Percentiles rank a stretch among this genome's conserved stretches.
Evolutionary conservation across 2,797 vertebrate genomes (phyloP).

Genomic region (Peromyscus eremicus): DNA sequence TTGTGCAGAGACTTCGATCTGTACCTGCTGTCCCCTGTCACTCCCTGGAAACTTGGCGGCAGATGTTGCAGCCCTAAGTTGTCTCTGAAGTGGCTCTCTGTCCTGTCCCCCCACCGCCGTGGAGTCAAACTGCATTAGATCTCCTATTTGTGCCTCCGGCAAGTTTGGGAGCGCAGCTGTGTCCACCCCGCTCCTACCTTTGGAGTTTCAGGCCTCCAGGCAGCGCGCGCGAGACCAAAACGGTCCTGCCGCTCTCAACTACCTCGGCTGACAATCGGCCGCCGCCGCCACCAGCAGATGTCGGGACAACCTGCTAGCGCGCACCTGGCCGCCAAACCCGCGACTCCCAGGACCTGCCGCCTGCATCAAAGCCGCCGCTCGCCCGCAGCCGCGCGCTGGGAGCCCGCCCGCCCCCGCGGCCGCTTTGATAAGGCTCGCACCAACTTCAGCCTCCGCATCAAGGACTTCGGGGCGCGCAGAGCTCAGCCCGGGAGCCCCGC

Average conservation of each 20-base stretch:
- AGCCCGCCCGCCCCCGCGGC: conserved; percentile 67
- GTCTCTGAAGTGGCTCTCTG: conserved; percentile 97
- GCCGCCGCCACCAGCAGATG: conserved; percentile 92
- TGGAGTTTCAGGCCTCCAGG: conserved; percentile 95
- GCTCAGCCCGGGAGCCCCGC: conserved; percentile 78
- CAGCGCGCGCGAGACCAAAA: conserved; percentile 93
- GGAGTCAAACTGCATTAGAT: conserved; percentile 96
- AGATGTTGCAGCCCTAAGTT: conserved; percentile 95
- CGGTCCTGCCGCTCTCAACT: conserved; percentile 88
- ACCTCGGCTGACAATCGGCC: conserved; percentile 93
- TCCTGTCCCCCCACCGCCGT: conserved; percentile 93
- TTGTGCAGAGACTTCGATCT: conserved; percentile 89
- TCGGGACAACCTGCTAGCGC: conserved; percentile 93
- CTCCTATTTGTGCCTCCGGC: conserved; percentile 97
- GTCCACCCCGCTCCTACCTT: conserved; percentile 95
- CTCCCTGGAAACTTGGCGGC: conserved; percentile 94
- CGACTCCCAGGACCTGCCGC: conserved; percentile 89
- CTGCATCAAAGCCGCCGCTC: conserved; percentile 88
- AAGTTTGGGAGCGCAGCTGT: conserved; percentile 96
- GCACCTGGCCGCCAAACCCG: conserved; percentile 93
- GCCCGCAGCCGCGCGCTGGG: not conserved
- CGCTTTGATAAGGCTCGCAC: conserved; percentile 86
- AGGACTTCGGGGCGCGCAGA: conserved; percentile 84
- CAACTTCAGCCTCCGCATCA: conserved; percentile 86
- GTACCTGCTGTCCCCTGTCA: conserved; percentile 96